phyloP scores from a whole-genome alignment of 2,888 invertebrate species.

The Yponomeuta plumbellus region DNA sequence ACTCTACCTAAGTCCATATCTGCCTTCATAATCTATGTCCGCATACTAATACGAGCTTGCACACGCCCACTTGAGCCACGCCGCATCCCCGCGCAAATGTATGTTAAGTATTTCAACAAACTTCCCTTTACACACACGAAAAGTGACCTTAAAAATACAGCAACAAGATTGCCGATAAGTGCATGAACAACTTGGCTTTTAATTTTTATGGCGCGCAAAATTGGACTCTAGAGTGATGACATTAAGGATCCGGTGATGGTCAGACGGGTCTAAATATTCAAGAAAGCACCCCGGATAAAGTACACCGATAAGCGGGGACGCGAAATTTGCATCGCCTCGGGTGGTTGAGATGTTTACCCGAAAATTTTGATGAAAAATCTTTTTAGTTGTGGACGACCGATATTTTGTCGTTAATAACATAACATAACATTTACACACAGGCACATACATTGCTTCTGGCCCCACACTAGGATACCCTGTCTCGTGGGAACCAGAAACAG shows the following conservation, averaged over 20 bases:
- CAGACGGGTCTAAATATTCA: slow-evolving; percentile 45
- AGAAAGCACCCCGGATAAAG: slow-evolving; percentile 70
- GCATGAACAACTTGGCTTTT: background rate
- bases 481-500: too few species aligned
- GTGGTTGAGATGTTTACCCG: slow-evolving; percentile 59
- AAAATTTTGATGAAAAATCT: slow-evolving; percentile 36
- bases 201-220: background rate
- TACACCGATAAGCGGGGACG: slow-evolving; percentile 67
- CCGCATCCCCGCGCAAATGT: slow-evolving; percentile 39
- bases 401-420: too few species aligned
- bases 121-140: slow-evolving; percentile 38
- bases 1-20: slow-evolving; percentile 11
- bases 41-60: slow-evolving; percentile 41
- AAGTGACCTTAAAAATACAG: background rate
- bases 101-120: slow-evolving; percentile 61
- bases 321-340: slow-evolving; percentile 65
- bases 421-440: too few species aligned
- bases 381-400: background rate
- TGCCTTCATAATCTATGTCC: slow-evolving; percentile 12
- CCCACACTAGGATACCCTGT: too few species aligned
- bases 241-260: slow-evolving; percentile 47
- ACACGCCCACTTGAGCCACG: slow-evolving; percentile 60
- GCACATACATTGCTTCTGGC: too few species aligned
- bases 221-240: background rate
- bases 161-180: background rate